Percentiles rank a stretch among this genome's conserved stretches.
These are phyloP conservation scores for Scomber colias DNA, from an alignment of 2,113 vertebrate genomes.

Conservation along the genomic window DNA sequence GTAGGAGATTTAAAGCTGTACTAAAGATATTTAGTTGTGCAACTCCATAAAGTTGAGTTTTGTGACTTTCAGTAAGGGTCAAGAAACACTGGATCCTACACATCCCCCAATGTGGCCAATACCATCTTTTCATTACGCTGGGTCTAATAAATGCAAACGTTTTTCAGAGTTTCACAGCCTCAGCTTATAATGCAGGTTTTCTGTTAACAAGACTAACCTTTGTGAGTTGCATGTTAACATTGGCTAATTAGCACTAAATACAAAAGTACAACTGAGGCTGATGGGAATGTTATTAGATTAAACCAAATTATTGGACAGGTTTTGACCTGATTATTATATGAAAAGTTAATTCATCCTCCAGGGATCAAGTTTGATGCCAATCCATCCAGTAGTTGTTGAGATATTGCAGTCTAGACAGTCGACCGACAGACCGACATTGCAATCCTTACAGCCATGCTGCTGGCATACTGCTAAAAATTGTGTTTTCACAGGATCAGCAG, in stretches of 20 bases:
- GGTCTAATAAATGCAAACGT: not conserved
- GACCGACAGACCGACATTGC: no score
- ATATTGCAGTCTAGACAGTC: no score
- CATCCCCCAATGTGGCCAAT: not conserved
- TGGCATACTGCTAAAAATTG: no score
- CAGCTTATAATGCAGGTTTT: not conserved
- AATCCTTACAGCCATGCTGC: no score
- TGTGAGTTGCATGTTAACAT: not conserved
- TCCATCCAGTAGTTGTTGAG: not conserved
- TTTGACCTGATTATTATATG: no score
- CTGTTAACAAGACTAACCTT: not conserved
- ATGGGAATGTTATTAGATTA: no score
- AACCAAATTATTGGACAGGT: no score
- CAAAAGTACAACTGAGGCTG: no score
- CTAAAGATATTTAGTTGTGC: not conserved
- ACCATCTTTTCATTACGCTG: no score
- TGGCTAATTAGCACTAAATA: not conserved
- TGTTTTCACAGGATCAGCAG: not conserved
- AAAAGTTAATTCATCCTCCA: no score
- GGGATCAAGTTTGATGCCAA: no score
- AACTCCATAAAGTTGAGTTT: not conserved
- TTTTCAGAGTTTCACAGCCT: not conserved
- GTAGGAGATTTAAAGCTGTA: conserved; percentile 33
- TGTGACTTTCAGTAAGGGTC: no score
- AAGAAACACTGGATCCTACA: not conserved